phyloP scores from a whole-genome alignment of 2,797 vertebrate genomes.

The Acomys russatus region DNA sequence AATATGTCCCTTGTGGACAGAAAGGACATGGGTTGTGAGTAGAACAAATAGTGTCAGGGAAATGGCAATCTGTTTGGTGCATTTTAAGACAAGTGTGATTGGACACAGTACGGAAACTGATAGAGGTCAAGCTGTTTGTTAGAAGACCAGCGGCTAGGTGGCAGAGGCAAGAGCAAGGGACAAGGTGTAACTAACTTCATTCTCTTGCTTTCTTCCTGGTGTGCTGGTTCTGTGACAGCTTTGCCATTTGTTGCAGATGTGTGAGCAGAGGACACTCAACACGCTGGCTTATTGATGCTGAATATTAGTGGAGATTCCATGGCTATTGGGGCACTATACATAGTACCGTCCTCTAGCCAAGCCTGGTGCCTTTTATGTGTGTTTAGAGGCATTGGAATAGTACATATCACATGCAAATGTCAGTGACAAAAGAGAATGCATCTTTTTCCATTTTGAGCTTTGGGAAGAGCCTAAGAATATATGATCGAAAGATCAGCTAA shows the following conservation, averaged over 20 bases:
- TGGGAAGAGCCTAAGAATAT: constrained; percentile 29
- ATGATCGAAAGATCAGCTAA: background rate
- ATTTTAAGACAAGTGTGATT: constrained; percentile 20
- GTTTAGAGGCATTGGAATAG: background rate
- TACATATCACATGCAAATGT: background rate
- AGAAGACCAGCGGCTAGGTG: background rate
- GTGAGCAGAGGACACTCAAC: background rate
- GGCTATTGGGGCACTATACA: background rate
- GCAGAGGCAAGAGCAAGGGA: background rate
- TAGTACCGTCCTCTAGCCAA: background rate
- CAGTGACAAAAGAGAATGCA: constrained; percentile 32
- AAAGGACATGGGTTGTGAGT: background rate
- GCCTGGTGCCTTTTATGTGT: background rate
- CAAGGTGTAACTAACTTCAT: background rate
- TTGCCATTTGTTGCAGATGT: background rate
- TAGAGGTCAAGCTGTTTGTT: background rate
- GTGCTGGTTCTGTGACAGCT: background rate
- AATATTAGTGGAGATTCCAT: background rate
- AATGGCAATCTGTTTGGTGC: background rate
- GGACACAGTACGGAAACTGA: background rate
- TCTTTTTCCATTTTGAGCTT: constrained; percentile 6
- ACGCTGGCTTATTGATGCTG: background rate
- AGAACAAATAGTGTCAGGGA: background rate
- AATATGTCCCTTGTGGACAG: background rate
- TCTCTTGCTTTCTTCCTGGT: background rate